Evolutionary conservation across 2,797 vertebrate species (phyloP), one percentile per base, ranked within the genome.

Genomic region (Tapera naevia): DNA sequence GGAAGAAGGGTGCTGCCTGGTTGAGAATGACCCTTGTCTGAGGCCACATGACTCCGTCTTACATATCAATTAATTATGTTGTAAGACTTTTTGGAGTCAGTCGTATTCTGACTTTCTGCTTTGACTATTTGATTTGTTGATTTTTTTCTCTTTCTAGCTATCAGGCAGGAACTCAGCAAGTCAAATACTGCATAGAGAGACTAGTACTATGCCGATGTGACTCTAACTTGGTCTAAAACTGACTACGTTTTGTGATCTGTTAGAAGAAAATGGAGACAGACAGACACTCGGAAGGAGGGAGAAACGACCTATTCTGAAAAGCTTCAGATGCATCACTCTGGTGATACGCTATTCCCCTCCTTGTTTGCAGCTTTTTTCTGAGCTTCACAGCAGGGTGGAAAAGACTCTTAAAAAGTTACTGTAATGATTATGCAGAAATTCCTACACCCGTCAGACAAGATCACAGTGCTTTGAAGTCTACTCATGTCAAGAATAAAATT

Each of bases 151-250:
- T 62, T 15, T 75, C 16, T 67, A 99, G 99, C 99, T 89, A 99
- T 99, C 98, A 98, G 99, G 96, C 99, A 99, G 98, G 99, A 99
- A 95, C 98, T 99, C 97, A 99, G 98, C 96, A 99, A 98, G 97
- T 99, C 99, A 58, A 99, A 98, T 97, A 98, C 98, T 62, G 98
- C 98, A 33, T 99, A 99, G 98, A 98, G 94, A 97, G 96, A 91
- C 82, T 96, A 91, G 82, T 95, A 92, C 97, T 92, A 94, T 96
- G 91, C 86, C 74, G 92, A 97, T 91, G 96, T 95, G 97, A 98
- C 98, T 96, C 97, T 91, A 97, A 94, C 98, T 97, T 97, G 97
- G 97, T 97, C 95, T 95, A 96, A 94, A 97, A 98, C 96, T 97
- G 93, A 97, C 97, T 97, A 93, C 94, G 94, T 97, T 98, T 97